Evolutionary conservation across 2,113 vertebrate genomes (phyloP).

Genomic region (Leucopsar rothschildi): DNA sequence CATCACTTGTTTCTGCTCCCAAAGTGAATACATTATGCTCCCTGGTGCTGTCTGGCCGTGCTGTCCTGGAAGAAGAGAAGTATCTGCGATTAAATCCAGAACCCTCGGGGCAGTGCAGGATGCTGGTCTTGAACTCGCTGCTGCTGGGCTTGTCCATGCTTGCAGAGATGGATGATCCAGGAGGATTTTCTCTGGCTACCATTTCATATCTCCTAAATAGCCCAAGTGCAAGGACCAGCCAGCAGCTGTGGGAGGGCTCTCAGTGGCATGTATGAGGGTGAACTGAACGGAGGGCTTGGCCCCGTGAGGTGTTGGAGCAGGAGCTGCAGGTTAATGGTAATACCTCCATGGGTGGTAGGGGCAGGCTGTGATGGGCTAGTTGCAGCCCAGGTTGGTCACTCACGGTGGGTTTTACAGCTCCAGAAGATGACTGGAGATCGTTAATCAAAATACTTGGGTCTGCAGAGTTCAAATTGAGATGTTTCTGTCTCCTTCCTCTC

Average conservation of each 20-base stretch:
- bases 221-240: neutral
- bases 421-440: neutral
- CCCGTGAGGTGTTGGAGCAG: rapidly evolving
- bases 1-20: neutral
- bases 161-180: neutral
- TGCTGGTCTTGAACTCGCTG: neutral
- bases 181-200: neutral
- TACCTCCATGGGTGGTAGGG: too few relatives aligned
- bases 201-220: neutral
- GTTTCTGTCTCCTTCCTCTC: neutral
- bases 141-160: neutral
- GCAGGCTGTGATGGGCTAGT: neutral
- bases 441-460: neutral
- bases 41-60: neutral
- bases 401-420: neutral
- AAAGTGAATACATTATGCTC: neutral
- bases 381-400: neutral
- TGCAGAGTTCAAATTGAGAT: neutral
- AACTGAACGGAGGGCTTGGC: neutral
- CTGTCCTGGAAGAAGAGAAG: neutral
- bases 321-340: neutral
- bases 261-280: rapidly evolving
- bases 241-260: neutral
- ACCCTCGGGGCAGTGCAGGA: neutral
- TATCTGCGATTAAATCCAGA: neutral